Conservation (phyloP, 1,140 invertebrate species). For the Vanessa tameamea region DNA sequence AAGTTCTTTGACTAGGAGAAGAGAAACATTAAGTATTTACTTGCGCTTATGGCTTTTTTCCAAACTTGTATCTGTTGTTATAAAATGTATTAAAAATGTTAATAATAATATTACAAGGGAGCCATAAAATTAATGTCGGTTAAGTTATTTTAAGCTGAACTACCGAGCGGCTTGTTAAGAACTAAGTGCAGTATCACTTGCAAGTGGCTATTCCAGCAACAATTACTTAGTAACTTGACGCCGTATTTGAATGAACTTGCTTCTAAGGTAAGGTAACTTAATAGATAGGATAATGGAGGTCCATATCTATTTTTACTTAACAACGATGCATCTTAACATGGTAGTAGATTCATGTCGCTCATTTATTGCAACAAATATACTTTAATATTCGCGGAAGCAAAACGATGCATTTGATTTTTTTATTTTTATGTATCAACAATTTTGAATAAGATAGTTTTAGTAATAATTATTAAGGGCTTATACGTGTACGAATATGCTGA, state of each 20-base stretch:
- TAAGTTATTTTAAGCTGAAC: background rate
- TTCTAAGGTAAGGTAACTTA: slow-evolving; percentile 1
- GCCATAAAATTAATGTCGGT: background rate
- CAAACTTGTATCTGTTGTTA: too few relatives aligned
- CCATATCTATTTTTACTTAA: slow-evolving; percentile 7
- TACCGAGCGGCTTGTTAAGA: background rate
- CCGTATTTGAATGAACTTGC: background rate
- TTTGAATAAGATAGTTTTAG: too few relatives aligned
- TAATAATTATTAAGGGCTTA: too few relatives aligned
- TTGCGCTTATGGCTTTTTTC: too few relatives aligned
- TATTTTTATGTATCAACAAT: too few relatives aligned
- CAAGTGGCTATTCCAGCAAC: slow-evolving; percentile 17
- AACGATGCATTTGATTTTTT: too few relatives aligned
- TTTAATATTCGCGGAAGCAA: too few relatives aligned
- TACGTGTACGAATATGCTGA: too few relatives aligned
- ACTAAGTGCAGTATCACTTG: slow-evolving; percentile 11
- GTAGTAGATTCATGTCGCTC: background rate
- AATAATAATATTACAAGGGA: background rate
- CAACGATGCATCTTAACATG: background rate
- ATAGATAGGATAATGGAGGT: slow-evolving; percentile 1
- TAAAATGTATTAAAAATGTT: background rate
- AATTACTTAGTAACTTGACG: slow-evolving; percentile 19
- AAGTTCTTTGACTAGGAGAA: too few relatives aligned
- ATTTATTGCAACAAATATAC: too few relatives aligned
- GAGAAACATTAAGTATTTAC: too few relatives aligned